Percentiles rank a stretch among this genome's conserved stretches.
Conservation (phyloP, 2,888 invertebrate species). For the Rotaria socialis region DNA sequence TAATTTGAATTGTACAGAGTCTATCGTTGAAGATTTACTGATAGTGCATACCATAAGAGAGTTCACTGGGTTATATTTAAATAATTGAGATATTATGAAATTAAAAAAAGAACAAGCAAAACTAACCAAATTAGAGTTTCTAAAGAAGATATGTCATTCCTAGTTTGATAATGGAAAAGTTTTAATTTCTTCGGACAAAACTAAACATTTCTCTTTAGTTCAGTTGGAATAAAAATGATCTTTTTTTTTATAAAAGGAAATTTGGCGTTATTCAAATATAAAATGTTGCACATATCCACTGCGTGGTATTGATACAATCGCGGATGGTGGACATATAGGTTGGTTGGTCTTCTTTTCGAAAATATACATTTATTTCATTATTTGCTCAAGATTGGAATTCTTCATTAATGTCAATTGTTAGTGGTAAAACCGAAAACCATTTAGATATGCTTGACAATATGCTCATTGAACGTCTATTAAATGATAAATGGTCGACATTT, state of each 20-base stretch:
- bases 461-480: slow-evolving; percentile 87
- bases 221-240: too few species aligned
- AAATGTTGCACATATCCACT: slow-evolving; percentile 95
- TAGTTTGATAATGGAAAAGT: too few species aligned
- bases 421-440: slow-evolving; percentile 94
- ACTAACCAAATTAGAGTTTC: too few species aligned
- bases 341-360: slow-evolving; percentile 54
- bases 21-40: too few species aligned
- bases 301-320: slow-evolving; percentile 86
- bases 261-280: slow-evolving; percentile 97
- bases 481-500: slow-evolving; percentile 99
- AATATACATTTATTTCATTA: neutral
- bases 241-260: slow-evolving; percentile 72
- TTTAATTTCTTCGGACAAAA: too few species aligned
- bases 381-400: slow-evolving; percentile 83
- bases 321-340: slow-evolving; percentile 92
- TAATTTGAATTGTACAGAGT: too few species aligned
- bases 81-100: too few species aligned
- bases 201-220: too few species aligned
- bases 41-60: too few species aligned
- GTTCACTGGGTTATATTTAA: too few species aligned
- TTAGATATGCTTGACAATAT: slow-evolving; percentile 97
- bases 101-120: too few species aligned
- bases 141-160: too few species aligned
- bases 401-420: slow-evolving; percentile 89